Base-by-base conservation (phyloP, 2,888 invertebrate species). In the Prostheceraeus crozeri region DNA sequence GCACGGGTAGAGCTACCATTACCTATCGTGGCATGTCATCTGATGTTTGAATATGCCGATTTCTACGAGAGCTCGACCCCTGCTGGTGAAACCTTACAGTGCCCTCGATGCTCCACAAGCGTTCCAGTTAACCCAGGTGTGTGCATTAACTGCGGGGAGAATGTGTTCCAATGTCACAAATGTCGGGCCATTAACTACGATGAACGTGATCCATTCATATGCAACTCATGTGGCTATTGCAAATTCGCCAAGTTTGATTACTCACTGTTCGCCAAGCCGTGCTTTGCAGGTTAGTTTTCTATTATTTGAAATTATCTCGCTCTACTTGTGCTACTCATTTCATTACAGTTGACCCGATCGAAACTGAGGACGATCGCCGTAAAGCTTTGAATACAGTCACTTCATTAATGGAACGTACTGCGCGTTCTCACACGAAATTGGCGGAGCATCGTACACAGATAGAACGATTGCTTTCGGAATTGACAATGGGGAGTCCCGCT, bases 181-280 rank as follows among this genome's bases (percentile, higher is more conserved):
- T 98, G 96, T 79, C 83, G 91, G 23, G 90, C 94, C 0, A 98
- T 98, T 68, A 96, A 98, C 78, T 96, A 96, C 77, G 94, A 94
- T 75, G 94, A 96, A 75, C 91, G 93, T 75, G 96, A 96, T 78
- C 96, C 96, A 0, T 98, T 96, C 82, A 80, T 98, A 23, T 98
- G 98, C 73, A 94, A 94, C 77, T 87, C 93, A 2, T 98, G 98
- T 77, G 96, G 96, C 1, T 96, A 91, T 80, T 98, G 96, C 80
- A 96, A 96, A 79, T 96, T 96, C 77, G 96, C 94, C 31, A 93
- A 96, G 78, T 94, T 96, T 76, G 96, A 98, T 78, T 89, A 91
- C 77, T 88, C 87, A 8, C 81, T 94, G 60, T 85, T 85, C 3
- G 90, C 88, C 3, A 84, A 88, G 21, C 86, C 89, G 0, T 91